Conservation (phyloP, 2,113 vertebrate species). For the Psilopsiagon aurifrons region DNA sequence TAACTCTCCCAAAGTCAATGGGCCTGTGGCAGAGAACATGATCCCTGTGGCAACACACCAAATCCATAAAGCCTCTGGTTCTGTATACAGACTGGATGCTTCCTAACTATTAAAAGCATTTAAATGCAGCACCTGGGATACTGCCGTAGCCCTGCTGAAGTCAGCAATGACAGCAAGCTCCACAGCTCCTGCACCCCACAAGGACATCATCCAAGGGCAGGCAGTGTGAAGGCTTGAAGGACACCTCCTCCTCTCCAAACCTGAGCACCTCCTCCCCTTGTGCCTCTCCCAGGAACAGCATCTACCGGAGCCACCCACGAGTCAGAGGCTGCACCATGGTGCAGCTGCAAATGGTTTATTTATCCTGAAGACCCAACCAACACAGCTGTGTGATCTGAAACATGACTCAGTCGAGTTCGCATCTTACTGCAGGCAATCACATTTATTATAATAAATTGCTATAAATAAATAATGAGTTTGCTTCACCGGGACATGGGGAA, state of each 20-base stretch:
- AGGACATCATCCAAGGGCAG: background rate
- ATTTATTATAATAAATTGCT: slow-evolving; percentile 64
- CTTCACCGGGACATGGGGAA: slow-evolving; percentile 15
- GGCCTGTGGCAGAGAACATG: background rate
- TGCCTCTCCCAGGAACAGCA: background rate
- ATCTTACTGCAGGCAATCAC: slow-evolving; percentile 35
- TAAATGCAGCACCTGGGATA: background rate
- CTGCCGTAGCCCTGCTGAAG: background rate
- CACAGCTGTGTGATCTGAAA: slow-evolving; percentile 45
- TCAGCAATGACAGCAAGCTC: background rate
- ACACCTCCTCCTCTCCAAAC: background rate
- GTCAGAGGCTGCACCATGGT: background rate
- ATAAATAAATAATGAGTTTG: slow-evolving; percentile 64
- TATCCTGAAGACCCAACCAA: slow-evolving; percentile 32
- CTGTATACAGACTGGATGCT: background rate
- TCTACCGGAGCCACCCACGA: background rate
- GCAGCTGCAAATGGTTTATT: slow-evolving; percentile 33
- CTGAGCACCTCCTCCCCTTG: background rate
- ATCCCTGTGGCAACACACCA: background rate
- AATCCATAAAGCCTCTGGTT: background rate
- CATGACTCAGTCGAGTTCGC: background rate
- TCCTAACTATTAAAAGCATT: background rate
- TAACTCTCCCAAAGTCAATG: background rate
- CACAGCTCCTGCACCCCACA: background rate
- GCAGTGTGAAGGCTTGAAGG: fast-evolving